A percentile compares a stretch with the other conserved stretches of the same genome.
Evolutionary conservation across 2,888 invertebrate genomes (phyloP).

Genomic region (Urechis unicinctus): DNA sequence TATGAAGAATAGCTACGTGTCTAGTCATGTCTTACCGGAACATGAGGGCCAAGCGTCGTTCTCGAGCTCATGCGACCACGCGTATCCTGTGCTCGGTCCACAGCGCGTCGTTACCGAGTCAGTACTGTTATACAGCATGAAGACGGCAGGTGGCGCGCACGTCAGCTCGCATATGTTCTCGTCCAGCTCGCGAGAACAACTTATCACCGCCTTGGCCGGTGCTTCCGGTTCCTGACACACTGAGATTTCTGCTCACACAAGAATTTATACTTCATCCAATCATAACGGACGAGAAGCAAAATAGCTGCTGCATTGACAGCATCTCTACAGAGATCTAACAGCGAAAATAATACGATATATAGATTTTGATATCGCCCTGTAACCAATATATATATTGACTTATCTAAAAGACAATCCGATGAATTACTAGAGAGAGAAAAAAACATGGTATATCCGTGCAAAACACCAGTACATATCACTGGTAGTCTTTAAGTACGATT

Average conservation of each 20-base stretch:
- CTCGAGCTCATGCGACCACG: slow-evolving; percentile 34
- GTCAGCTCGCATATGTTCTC: slow-evolving; percentile 30
- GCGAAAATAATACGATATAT: too few species aligned
- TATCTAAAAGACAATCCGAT: background rate
- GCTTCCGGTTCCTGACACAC: slow-evolving; percentile 25
- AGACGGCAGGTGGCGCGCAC: slow-evolving; percentile 26
- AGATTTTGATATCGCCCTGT: too few species aligned
- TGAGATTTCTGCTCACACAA: too few species aligned
- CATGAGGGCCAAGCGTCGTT: slow-evolving; percentile 36
- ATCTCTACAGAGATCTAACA: slow-evolving; percentile 7
- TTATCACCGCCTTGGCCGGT: slow-evolving; percentile 28
- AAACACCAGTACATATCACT: too few species aligned
- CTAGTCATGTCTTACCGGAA: slow-evolving; percentile 38
- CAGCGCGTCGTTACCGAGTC: slow-evolving; percentile 20
- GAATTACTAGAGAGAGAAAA: too few species aligned
- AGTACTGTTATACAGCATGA: slow-evolving; percentile 11
- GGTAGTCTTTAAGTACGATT: too few species aligned
- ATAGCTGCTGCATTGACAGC: too few species aligned
- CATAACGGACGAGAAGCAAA: too few species aligned
- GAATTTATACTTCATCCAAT: too few species aligned
- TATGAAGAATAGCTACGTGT: too few species aligned
- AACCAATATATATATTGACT: background rate
- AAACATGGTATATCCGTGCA: too few species aligned
- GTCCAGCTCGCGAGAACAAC: slow-evolving; percentile 23
- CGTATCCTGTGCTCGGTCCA: slow-evolving; percentile 31